Base-by-base conservation (phyloP, 2,888 invertebrate species). In the Bembecia ichneumoniformis region DNA sequence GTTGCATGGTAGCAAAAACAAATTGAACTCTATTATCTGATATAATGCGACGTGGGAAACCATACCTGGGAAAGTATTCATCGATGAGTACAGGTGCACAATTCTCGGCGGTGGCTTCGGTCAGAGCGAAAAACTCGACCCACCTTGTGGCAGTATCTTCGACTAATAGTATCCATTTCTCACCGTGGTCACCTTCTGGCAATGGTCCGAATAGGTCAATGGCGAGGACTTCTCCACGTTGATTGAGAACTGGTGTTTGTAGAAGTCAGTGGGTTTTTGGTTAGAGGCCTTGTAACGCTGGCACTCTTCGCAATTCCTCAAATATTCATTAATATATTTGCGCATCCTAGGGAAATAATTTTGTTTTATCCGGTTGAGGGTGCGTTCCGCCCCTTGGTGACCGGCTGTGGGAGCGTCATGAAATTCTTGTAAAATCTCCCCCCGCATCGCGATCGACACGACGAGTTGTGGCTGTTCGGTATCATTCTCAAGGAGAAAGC, bases 11-110 rank as follows among this genome's bases (percentile, higher is more conserved):
- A 3, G 49, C 55, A 64, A 50, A 51, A 9, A 56, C 36, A 15
- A 58, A 59, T 17, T 51, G 68, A 1, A 52, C 49, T 0, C 71
- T 73, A 49, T 74, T 74, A 48, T 75, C 69, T 36, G 56, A 58
- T 3, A 66, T 60, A 1, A 74, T 49, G 44, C 58, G 49, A 1
- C 69, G 16, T 1, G 68, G 68, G 0, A 55, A 49, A 1, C 69
- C 71, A 52, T 59, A 68, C 3, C 69, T 56, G 7, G 58, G 15
- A 11, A 60, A 53, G 0, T 61, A 50, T 35, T 63, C 61, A 3
- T 53, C 36, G 0, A 64, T 36, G 1, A 63, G 54, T 0, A 35
- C 47, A 3, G 51, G 34, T 4, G 60, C 55, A 46, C 60, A 62
- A 0, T 52, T 51, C 3, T 45, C 57, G 3, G 56, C 57, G 1